Evolutionary conservation across 2,797 vertebrate species (phyloP), one percentile per base, ranked within the genome.

Genomic region (Lagodon rhomboides): DNA sequence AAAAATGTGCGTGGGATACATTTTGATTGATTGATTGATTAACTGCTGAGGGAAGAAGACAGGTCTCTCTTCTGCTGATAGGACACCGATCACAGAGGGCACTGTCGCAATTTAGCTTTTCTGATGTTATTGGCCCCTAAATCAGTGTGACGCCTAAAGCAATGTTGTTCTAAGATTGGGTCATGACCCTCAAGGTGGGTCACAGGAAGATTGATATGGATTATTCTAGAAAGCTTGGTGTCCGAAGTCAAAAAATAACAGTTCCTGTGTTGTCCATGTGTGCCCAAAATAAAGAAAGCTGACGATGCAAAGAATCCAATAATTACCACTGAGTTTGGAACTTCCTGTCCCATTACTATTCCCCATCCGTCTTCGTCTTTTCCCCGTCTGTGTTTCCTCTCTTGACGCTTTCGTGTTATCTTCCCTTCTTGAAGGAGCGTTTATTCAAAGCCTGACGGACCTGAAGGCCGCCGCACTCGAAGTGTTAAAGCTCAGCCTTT

Each of bases 121-220:
- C 50, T 69, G 54, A 73, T 77, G 68, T 85, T 85, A 87, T 89
- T 85, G 77, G 15, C 34, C 25, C 50, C 22, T 50, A 67, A 88
- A 88, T 85, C 77, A 87, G 80, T 68, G 64, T 79, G 69, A 80
- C 62, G 68, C 87, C 89, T 60, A 30, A 55, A 85, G 86, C 77
- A 54, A 69, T 61, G 69, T 54, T 87, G 80, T 73, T 77, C 53
- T 30, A 20, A 76, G 80, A 83, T 66, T 79, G 59, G 79, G 70
- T 83, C 63, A 23, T 47, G 75, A 82, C 78, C 38, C 83, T 69
- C 27, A 30, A 56, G 17, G 58, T 73, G 66, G 43, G 66, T 47
- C 49, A 80, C 44, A 23, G 38, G 55, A 69, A 84, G 71, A 88
- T 77, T 75, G 73, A 54, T 70, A 77, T 80, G 34, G 80, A 87